Conservation (phyloP, 2,113 vertebrate species). For the Neomonachus schauinslandi region DNA sequence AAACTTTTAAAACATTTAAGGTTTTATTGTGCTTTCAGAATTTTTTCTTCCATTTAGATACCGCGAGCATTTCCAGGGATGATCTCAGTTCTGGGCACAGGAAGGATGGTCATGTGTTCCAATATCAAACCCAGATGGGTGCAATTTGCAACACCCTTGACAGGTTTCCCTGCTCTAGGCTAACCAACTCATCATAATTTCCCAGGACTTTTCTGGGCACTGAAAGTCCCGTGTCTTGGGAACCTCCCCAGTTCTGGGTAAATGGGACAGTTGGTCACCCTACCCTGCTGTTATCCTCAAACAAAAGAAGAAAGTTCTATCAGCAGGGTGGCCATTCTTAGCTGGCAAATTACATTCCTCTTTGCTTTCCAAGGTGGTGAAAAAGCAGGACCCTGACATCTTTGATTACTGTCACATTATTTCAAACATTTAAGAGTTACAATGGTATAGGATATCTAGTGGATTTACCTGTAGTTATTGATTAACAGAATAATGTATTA, state of each 20-base stretch:
- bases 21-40: constrained; percentile 42
- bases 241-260: neutral
- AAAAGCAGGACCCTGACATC: neutral
- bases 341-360: neutral
- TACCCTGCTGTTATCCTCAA: neutral
- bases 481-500: neutral
- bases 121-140: constrained; percentile 64
- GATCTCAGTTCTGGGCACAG: constrained; percentile 67
- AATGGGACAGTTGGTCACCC: neutral
- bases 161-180: constrained; percentile 50
- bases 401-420: neutral
- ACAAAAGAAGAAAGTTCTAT: neutral
- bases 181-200: constrained; percentile 22
- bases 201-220: constrained; percentile 4
- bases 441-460: neutral
- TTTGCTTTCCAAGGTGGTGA: neutral
- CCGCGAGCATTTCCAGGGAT: constrained; percentile 49
- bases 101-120: constrained; percentile 58
- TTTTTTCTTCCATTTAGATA: constrained; percentile 42
- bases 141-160: constrained; percentile 53
- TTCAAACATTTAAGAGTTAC: neutral
- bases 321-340: neutral
- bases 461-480: neutral
- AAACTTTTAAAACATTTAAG: constrained; percentile 41
- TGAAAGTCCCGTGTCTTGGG: neutral